Base-by-base conservation (phyloP, 2,113 vertebrate species). In the Forbesichthys papilliferus region DNA sequence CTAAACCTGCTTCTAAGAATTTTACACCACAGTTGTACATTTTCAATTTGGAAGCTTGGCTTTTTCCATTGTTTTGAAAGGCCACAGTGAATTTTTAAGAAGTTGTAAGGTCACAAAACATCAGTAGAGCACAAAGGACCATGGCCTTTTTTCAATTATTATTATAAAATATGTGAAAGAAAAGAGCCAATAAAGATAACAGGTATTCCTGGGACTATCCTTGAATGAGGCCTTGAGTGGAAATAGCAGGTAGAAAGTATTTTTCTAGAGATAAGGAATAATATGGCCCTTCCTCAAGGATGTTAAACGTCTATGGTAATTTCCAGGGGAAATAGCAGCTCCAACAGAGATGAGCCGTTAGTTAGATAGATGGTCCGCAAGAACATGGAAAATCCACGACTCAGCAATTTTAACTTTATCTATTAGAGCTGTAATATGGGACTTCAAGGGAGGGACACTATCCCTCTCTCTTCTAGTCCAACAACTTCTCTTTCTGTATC, bases 381-480 rank as follows among this genome's bases (percentile, higher is more conserved):
- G 78, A 82, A 80, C 67, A 68, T 85, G 62, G 36, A 20, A 82
- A 86, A 91, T 81, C 61, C 67, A 80, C 73, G 77, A 83, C 73
- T 89, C 89, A 89, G 89, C 89, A 79, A 70, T 86, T 88, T 84
- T 79, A 72, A 83, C 85, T 88, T 89, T 89, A 89, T 89, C 86
- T 91, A 89, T 91, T 83, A 89, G 85, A 87, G 77, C 47, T 66
- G 84, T 90, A 85, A 89, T 91, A 86, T 85, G 80, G 85, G 81
- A 81, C 81, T 84, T 87, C 88, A 90, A 90, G 84, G 75, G 73
- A 59, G 65, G 79, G 80, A 83, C 77, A 75, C 78, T 9, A 14
- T 36, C 58, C 36, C 58, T 79, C 78, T 64, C 74, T 80, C 80
- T 55, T n/a, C n/a, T 12, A 14, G 12, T 53, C 52, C n/a, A 11